These are phyloP conservation scores for Pteromalus puparum DNA, from an alignment of 1,140 invertebrate genomes.

Conservation along the genomic window DNA sequence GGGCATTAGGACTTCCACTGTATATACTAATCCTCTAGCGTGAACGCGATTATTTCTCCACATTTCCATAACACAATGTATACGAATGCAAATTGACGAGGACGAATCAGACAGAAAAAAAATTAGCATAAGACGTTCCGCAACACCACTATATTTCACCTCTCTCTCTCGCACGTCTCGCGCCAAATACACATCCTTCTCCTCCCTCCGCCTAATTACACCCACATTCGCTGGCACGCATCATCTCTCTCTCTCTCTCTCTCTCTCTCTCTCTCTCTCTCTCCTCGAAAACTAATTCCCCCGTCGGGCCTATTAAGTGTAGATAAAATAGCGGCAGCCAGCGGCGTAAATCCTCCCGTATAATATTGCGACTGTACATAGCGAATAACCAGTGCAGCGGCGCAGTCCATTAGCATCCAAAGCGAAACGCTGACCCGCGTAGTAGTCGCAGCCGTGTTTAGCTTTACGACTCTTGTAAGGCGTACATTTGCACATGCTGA, in stretches of 20 bases:
- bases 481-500: slow-evolving; percentile 32
- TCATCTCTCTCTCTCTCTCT: too few species aligned
- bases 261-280: too few species aligned
- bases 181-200: too few species aligned
- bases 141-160: too few species aligned
- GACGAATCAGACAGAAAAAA: background rate
- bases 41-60: too few species aligned
- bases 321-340: background rate
- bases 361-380: background rate
- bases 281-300: background rate
- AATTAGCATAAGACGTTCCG: background rate
- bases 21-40: background rate
- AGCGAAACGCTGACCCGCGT: slow-evolving; percentile 29
- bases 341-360: background rate
- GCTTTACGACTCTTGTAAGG: slow-evolving; percentile 30
- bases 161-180: too few species aligned
- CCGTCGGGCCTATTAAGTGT: too few species aligned
- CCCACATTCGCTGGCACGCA: background rate
- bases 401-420: slow-evolving; percentile 41
- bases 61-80: too few species aligned
- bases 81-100: background rate
- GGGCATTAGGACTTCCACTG: background rate
- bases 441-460: background rate
- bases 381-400: background rate
- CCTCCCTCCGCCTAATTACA: background rate